Evolutionary conservation across 2,888 invertebrate species (phyloP), one percentile per base, ranked within the genome.

Genomic region (Phyllotreta striolata): DNA sequence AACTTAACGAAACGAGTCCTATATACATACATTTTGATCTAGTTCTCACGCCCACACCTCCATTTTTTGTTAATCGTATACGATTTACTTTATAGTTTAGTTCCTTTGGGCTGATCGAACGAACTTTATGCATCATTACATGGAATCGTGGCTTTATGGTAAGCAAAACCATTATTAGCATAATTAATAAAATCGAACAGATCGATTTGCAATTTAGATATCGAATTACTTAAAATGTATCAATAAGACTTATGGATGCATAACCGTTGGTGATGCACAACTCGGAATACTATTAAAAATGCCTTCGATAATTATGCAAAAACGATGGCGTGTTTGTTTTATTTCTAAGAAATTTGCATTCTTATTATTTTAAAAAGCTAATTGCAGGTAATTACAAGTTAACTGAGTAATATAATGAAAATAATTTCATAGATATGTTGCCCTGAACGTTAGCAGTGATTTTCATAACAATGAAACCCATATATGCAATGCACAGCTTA

Each of bases 31-130:
- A 64, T 69, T 61, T 62, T 63, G 67, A 68, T 64, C 60, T 63
- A 68, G 69, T 70, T 68, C 69, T 67, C 69, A 69, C 69, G 64
- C 69, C 65, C 66, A 63, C 66, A 54, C 68, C 62, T 63, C 49
- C 56, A 37, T 40, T 58, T 63, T 37, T 52, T 52, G 34, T 52
- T 52, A 52, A 52, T 38, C 44, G 54, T 63, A 63, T 24, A 24
- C 24, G 24, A 24, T 24, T 24, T 24, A 24, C 24, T 24, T 24
- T 24, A 24, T 24, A 24, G 24, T 24, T 24, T 24, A 24, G 24
- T 24, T 24, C 24, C 24, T 24, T n/a, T 24, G 24, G 24, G 24
- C 24, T 24, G 24, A 24, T 24, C 24, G 24, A 24, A 24, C 24
- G 24, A 24, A 24, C 24, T 24, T 24, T 24, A 24, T 24, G 4